These are phyloP conservation scores for Pseudeuparius sepicola DNA, from an alignment of 2,888 invertebrate species.

Conservation along the genomic window DNA sequence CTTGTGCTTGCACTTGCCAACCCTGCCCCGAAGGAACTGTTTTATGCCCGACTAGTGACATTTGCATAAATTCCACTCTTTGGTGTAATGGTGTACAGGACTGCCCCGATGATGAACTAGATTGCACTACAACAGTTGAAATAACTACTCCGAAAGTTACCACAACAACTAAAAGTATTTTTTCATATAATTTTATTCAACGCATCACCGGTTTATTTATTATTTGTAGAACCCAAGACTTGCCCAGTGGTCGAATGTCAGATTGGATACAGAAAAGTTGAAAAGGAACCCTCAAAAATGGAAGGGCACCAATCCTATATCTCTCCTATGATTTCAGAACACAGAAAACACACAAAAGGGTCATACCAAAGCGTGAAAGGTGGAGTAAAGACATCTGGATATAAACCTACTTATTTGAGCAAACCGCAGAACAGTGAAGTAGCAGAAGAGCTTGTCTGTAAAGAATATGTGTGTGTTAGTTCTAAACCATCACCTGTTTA, in stretches of 20 bases:
- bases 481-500: slow-evolving; percentile 40
- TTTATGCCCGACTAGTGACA: slow-evolving; percentile 63
- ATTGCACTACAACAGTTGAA: slow-evolving; percentile 41
- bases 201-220: too few species aligned
- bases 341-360: too few species aligned
- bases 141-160: not conserved
- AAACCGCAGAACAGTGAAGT: slow-evolving; percentile 9
- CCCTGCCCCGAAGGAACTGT: slow-evolving; percentile 56
- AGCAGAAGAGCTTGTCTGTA: slow-evolving; percentile 17
- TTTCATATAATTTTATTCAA: too few species aligned
- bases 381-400: too few species aligned
- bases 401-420: too few species aligned
- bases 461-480: slow-evolving; percentile 47
- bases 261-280: slow-evolving; percentile 31
- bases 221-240: slow-evolving; percentile 27
- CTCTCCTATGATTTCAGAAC: slow-evolving; percentile 41
- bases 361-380: too few species aligned
- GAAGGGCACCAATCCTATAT: slow-evolving; percentile 33
- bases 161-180: slow-evolving; percentile 1
- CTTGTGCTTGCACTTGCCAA: slow-evolving; percentile 65
- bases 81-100: slow-evolving; percentile 79
- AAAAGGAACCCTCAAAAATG: slow-evolving; percentile 29
- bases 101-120: slow-evolving; percentile 72
- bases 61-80: slow-evolving; percentile 55
- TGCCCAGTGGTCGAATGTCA: slow-evolving; percentile 39